Evolutionary conservation across 2,797 vertebrate species (phyloP), one percentile per base, ranked within the genome.

Genomic region (Anguilla anguilla): DNA sequence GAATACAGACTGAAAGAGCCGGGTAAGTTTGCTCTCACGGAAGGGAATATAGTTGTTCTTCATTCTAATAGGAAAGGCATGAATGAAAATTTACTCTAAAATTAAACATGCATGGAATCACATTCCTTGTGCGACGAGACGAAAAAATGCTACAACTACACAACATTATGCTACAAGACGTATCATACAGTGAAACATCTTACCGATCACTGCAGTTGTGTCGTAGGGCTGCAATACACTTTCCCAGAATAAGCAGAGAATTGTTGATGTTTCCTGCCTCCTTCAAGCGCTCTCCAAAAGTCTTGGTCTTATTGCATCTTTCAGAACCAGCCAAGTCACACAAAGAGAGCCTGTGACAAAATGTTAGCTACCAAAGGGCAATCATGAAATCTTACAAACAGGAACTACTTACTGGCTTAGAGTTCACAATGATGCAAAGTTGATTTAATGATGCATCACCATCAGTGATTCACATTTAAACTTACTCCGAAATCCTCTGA

Each of bases 211-310:
- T 94, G 92, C 97, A 96, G 90, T 94, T 96, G 94, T 96, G 97
- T 46, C 97, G 96, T 4, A 98, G 87, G 0, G 96, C 97, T 28
- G 94, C 95, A 91, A 99, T 98, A 90, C 97, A 98, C 90, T 98
- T 99, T 77, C 97, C 98, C 91, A 99, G 95, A 87, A 97, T 98
- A 87, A 98, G 97, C 89, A 98, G 95, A 3, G 98, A 98, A 90
- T 96, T 98, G 92, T 98, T 99, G 28, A 99, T 98, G 92, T 97
- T 98, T 15, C 97, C 97, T 0, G 98, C 97, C 93, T 99, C 98
- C 92, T 97, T 98, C 25, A 99, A 94, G 86, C 97, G 93, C 31
- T 98, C 97, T 35, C 97, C 98, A 84, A 98, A 96, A 0, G 97
- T 97, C 67, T 97, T 96, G 0, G 97, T 96, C 94, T 97, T 98